Percentiles rank a stretch among this genome's conserved stretches.
These are phyloP conservation scores for Microcebus griseorufus DNA, from an alignment of 2,113 vertebrate species.

Conservation along the genomic window DNA sequence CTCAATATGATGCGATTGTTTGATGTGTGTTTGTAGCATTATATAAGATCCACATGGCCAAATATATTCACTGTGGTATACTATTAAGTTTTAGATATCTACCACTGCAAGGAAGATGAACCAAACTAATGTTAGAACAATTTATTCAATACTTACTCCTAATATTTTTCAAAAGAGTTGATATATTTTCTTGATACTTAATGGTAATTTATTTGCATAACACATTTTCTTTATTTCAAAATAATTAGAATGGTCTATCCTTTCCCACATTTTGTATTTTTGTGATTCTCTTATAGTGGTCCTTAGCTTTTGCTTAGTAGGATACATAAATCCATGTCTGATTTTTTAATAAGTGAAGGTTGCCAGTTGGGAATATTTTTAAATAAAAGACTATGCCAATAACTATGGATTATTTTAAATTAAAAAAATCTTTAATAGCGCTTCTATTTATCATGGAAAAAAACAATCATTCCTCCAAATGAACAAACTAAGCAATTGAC, in stretches of 20 bases:
- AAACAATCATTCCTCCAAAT: background rate
- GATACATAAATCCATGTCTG: background rate
- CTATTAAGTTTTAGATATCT: background rate
- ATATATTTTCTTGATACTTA: background rate
- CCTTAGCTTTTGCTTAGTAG: background rate
- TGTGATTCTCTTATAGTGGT: background rate
- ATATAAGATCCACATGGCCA: background rate
- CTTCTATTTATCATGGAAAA: background rate
- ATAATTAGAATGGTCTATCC: background rate
- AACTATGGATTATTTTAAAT: background rate
- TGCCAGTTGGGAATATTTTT: background rate
- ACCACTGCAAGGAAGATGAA: background rate
- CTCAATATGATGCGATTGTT: background rate
- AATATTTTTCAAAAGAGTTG: background rate
- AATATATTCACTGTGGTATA: background rate
- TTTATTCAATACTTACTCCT: background rate
- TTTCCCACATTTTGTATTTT: background rate
- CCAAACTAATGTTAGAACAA: background rate
- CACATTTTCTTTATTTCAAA: background rate
- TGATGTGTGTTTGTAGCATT: background rate
- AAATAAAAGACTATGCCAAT: background rate
- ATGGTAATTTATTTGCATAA: background rate
- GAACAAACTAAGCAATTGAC: background rate
- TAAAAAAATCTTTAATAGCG: background rate
- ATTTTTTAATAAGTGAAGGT: background rate